A percentile compares a stretch with the other conserved stretches of the same genome.
These are phyloP conservation scores for Copidosoma aretas DNA, from an alignment of 2,888 invertebrate genomes.

Conservation along the genomic window DNA sequence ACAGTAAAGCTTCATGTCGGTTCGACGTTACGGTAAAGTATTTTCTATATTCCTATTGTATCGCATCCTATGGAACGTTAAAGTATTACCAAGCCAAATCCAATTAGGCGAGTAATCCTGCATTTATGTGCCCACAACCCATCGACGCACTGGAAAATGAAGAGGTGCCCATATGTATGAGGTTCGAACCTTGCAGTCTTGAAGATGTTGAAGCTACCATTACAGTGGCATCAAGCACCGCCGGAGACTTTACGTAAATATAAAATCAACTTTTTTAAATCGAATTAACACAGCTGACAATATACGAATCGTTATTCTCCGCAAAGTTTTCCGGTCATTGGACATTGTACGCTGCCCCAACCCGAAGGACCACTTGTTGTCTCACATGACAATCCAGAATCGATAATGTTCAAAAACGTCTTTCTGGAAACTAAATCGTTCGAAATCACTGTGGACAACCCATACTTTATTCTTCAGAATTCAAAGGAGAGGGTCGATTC, in stretches of 20 bases:
- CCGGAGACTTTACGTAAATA: slow-evolving; percentile 50
- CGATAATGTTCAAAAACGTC: slow-evolving; percentile 50
- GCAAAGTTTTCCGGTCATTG: slow-evolving; percentile 50
- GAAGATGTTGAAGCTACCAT: slow-evolving; percentile 44
- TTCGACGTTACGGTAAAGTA: slow-evolving; percentile 46
- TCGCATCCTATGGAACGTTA: neutral
- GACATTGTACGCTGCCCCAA: slow-evolving; percentile 45
- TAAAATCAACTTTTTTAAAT: neutral
- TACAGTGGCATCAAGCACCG: slow-evolving; percentile 44
- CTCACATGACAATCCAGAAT: slow-evolving; percentile 25
- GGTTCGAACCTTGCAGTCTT: slow-evolving; percentile 49
- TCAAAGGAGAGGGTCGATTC: slow-evolving; percentile 38
- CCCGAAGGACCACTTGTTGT: slow-evolving; percentile 51
- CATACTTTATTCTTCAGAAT: slow-evolving; percentile 39
- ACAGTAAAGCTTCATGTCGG: slow-evolving; percentile 31
- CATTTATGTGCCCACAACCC: slow-evolving; percentile 42
- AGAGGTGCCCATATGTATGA: slow-evolving; percentile 41
- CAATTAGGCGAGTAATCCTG: slow-evolving; percentile 45
- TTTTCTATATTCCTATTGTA: slow-evolving; percentile 3
- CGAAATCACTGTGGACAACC: slow-evolving; percentile 43
- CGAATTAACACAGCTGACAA: neutral
- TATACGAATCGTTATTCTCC: neutral
- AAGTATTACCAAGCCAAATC: too few relatives aligned
- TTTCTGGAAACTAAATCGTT: slow-evolving; percentile 47
- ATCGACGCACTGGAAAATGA: slow-evolving; percentile 39